phyloP scores from a whole-genome alignment of 2,113 vertebrate genomes.

The Corapipo altera region DNA sequence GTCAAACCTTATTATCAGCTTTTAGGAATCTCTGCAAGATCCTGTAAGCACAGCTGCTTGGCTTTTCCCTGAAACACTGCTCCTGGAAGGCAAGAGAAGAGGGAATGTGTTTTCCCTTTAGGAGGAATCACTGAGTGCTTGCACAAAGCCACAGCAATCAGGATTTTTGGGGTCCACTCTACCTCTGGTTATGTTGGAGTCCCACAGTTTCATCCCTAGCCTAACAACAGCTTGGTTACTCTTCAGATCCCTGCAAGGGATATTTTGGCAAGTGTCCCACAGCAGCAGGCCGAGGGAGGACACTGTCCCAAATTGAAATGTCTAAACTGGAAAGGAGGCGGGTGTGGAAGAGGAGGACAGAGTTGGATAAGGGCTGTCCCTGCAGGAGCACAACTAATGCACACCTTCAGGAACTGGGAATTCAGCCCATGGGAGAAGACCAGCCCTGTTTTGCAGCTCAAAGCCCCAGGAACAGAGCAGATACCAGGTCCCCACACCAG shows the following conservation, averaged over 20 bases:
- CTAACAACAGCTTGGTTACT: neutral
- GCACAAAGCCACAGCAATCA: neutral
- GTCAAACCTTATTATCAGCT: conserved; percentile 60
- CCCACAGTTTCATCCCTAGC: neutral
- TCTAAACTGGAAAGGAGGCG: neutral
- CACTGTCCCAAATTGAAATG: neutral
- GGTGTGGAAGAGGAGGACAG: neutral
- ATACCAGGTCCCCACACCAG: too few relatives aligned
- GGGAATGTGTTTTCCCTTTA: neutral
- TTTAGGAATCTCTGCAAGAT: conserved; percentile 36
- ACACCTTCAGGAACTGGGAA: neutral
- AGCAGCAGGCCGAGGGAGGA: neutral
- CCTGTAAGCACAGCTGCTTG: conserved; percentile 18
- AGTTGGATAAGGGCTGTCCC: neutral
- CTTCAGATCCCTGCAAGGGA: neutral
- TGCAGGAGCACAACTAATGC: neutral
- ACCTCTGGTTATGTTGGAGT: neutral
- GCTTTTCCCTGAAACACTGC: neutral
- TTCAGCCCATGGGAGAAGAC: fast-evolving
- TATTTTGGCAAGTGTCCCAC: neutral
- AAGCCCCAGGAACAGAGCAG: neutral
- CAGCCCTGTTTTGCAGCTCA: neutral
- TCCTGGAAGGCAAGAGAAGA: neutral
- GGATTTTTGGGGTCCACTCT: too few relatives aligned
- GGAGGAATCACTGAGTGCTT: neutral